Evolutionary conservation across 1,140 invertebrate genomes (phyloP).

Genomic region (Heliconius hewitsoni): DNA sequence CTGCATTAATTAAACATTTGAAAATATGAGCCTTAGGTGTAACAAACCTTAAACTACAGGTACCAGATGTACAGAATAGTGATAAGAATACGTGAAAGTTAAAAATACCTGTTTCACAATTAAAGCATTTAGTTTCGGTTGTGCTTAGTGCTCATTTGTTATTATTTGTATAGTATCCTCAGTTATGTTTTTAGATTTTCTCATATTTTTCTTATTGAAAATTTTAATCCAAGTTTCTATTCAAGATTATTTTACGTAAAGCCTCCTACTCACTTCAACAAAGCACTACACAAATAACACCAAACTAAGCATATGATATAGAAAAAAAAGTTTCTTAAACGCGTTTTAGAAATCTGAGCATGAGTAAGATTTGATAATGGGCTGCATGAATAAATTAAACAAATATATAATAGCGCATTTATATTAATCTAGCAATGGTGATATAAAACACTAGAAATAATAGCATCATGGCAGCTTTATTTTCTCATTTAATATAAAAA

Average conservation of each 20-base stretch:
- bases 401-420: background rate
- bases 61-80: conserved; percentile 51
- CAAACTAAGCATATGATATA: background rate
- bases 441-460: conserved; percentile 14
- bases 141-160: conserved; percentile 55
- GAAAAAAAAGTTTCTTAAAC: background rate
- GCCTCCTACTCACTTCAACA: background rate
- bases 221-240: background rate
- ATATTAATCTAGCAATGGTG: conserved; percentile 4
- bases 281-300: conserved; percentile 10
- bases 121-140: conserved; percentile 78
- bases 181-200: background rate
- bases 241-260: background rate
- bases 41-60: conserved; percentile 47
- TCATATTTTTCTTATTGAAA: background rate
- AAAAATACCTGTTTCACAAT: conserved; percentile 79
- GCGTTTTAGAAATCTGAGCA: background rate
- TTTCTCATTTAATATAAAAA: conserved; percentile 40
- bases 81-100: conserved; percentile 64
- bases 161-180: conserved; percentile 30
- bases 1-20: conserved; percentile 18
- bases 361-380: background rate
- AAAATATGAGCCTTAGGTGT: conserved; percentile 27
- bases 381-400: background rate
- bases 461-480: conserved; percentile 45